Evolutionary conservation across 2,888 invertebrate genomes (phyloP), one percentile per base, ranked within the genome.

Genomic region (Hofmannophila pseudospretella): DNA sequence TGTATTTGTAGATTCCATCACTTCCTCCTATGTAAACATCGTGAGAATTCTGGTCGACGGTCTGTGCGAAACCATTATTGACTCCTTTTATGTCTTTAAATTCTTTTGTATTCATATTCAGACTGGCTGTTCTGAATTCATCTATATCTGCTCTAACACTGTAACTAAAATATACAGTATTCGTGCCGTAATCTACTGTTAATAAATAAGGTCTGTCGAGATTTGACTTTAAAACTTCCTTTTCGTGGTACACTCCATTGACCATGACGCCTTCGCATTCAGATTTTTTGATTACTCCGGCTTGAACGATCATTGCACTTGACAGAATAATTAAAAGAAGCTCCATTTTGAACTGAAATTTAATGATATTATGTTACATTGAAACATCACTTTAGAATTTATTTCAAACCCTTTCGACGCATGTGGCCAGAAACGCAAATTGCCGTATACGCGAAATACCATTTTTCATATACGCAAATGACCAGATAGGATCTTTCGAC

Each of bases 1-100:
- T 58, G 30, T 77, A 80, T 54, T 73, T 79, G 41, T 74, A 82
- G 11, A 81, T 60, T 0, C 82, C 81, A 19, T 75, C 57, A 9
- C 64, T 66, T 0, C 71, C 70, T 11, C 81, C 81, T 11, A 82
- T 70, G 16, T 75, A 82, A 1, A 73, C 57, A 1, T 64, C 62
- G 7, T 76, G 65, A 3, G 56, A 66, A 12, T 52, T 49, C 19
- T 63, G 61, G 38, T 82, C 72, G 0, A 81, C 68, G 1, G 79
- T 50, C 54, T 76, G 78, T 1, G 76, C 68, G 20, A 80, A 80
- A 0, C 79, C 81, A 19, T 78, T 73, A 0, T 41, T 46, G 1
- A 77, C 46, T 1, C 60, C 68, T 20, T 60, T 50, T 5, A 81
- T 61, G 5, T 65, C 59, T 12, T 44, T 53, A 20, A 69, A 73